Conservation (phyloP, 2,888 invertebrate species). For the Listrodromus nycthemerus region DNA sequence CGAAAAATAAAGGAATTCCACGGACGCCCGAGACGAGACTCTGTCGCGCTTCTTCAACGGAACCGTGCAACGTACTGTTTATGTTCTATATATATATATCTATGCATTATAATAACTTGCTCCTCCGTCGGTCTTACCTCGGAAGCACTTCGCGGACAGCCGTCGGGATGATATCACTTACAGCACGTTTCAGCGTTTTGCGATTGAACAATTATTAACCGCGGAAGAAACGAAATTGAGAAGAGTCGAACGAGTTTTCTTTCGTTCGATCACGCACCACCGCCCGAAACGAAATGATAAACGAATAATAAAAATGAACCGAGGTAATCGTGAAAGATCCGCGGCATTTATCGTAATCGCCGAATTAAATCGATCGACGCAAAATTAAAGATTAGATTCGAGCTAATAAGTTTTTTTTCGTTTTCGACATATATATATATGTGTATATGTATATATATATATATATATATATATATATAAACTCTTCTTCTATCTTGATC, state of each 20-base stretch:
- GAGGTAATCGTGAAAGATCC: slow-evolving; percentile 76
- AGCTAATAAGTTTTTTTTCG: slow-evolving; percentile 15
- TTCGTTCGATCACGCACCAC: slow-evolving; percentile 69
- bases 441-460: too few species aligned
- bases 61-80: slow-evolving; percentile 54
- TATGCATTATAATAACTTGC: slow-evolving; percentile 30
- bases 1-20: slow-evolving; percentile 48
- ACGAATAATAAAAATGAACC: slow-evolving; percentile 80
- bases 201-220: neutral
- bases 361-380: slow-evolving; percentile 30
- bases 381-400: slow-evolving; percentile 21
- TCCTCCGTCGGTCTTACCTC: slow-evolving; percentile 40
- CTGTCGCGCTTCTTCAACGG: slow-evolving; percentile 10
- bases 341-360: slow-evolving; percentile 75
- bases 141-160: slow-evolving; percentile 9
- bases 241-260: neutral
- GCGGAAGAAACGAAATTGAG: neutral
- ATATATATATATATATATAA: neutral
- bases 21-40: slow-evolving; percentile 34
- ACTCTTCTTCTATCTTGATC: slow-evolving; percentile 38
- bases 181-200: slow-evolving; percentile 3
- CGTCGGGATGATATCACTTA: slow-evolving; percentile 21
- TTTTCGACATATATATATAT: slow-evolving; percentile 7
- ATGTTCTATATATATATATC: slow-evolving; percentile 47
- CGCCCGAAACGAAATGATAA: slow-evolving; percentile 79